Evolutionary conservation across 2,888 invertebrate genomes (phyloP).

Genomic region (Meteorus cinctellus): DNA sequence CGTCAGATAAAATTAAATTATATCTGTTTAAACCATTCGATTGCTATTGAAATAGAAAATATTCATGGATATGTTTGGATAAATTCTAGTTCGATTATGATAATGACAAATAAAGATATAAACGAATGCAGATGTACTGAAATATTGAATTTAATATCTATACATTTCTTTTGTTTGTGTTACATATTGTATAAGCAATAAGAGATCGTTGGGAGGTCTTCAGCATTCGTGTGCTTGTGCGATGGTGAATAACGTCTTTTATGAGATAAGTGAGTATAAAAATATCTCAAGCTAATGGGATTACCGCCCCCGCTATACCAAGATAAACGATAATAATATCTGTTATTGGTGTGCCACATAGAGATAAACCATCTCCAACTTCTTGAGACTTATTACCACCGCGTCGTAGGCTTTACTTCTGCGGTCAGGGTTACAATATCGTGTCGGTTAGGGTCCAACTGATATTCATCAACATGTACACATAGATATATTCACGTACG

Average conservation of each 20-base stretch:
- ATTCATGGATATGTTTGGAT: neutral
- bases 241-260: slow-evolving; percentile 43
- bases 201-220: neutral
- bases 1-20: neutral
- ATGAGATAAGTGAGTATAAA: slow-evolving; percentile 59
- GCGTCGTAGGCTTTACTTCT: slow-evolving; percentile 26
- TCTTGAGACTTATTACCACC: slow-evolving; percentile 36
- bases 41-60: neutral
- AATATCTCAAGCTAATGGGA: slow-evolving; percentile 52
- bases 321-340: slow-evolving; percentile 65
- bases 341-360: slow-evolving; percentile 60
- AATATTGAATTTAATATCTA: neutral
- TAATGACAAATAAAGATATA: neutral
- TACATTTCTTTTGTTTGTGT: neutral
- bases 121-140: neutral
- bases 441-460: slow-evolving; percentile 22
- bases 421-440: slow-evolving; percentile 38
- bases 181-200: slow-evolving; percentile 4
- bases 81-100: neutral
- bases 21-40: neutral
- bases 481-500: neutral
- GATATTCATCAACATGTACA: slow-evolving; percentile 26
- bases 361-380: slow-evolving; percentile 59
- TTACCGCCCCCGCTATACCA: slow-evolving; percentile 47
- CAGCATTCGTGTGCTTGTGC: neutral